Evolutionary conservation across 2,888 invertebrate genomes (phyloP).

Genomic region (Iphiclides podalirius): DNA sequence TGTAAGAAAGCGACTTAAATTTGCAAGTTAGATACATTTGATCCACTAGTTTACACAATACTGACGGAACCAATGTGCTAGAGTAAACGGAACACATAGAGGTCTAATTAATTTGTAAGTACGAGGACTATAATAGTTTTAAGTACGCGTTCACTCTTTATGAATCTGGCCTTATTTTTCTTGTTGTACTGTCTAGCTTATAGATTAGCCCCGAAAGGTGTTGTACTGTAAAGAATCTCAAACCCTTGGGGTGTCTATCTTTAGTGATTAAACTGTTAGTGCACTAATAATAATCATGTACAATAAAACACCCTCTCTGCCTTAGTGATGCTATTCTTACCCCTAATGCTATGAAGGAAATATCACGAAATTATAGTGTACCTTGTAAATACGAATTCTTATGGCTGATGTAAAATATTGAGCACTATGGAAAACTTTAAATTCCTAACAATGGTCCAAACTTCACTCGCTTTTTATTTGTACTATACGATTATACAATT

Average conservation of each 20-base stretch:
- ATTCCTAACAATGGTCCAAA: constrained; percentile 80
- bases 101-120: constrained; percentile 56
- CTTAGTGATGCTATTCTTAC: constrained; percentile 75
- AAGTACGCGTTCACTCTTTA: constrained; percentile 47
- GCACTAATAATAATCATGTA: constrained; percentile 66
- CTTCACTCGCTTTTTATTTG: constrained; percentile 78
- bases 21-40: constrained; percentile 49
- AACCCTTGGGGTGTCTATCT: constrained; percentile 43
- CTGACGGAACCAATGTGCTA: neutral
- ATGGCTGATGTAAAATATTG: constrained; percentile 66
- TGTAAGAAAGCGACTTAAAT: constrained; percentile 55
- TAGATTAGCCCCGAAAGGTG: constrained; percentile 40
- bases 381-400: constrained; percentile 72
- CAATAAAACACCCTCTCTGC: constrained; percentile 77
- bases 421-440: constrained; percentile 73
- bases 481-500: constrained; percentile 76
- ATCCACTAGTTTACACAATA: constrained; percentile 39
- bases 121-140: constrained; percentile 41
- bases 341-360: constrained; percentile 61
- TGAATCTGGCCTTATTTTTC: constrained; percentile 50
- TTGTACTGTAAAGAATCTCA: constrained; percentile 38
- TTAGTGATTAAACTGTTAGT: constrained; percentile 53
- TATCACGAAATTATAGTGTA: constrained; percentile 61
- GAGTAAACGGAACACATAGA: constrained; percentile 55
- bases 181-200: constrained; percentile 46